Evolutionary conservation across 2,113 vertebrate species (phyloP).

Genomic region (Xenopus tropicalis): DNA sequence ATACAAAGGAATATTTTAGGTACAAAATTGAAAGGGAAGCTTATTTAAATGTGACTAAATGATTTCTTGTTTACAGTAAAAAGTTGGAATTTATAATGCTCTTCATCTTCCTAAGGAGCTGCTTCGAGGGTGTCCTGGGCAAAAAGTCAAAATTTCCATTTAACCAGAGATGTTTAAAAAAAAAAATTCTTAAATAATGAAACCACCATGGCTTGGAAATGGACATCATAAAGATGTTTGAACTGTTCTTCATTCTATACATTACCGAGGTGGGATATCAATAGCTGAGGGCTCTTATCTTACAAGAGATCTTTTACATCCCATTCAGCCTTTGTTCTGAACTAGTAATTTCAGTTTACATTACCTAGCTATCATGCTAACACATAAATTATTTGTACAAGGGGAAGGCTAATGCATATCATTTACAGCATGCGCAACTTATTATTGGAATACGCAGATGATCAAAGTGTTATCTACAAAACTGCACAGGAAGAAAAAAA

Average conservation of each 20-base stretch:
- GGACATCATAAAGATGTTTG: slow-evolving; percentile 30
- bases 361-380: slow-evolving; percentile 30
- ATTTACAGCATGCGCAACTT: slow-evolving; percentile 5
- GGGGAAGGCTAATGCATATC: slow-evolving; percentile 19
- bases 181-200: slow-evolving; percentile 17
- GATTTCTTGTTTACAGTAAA: slow-evolving; percentile 32
- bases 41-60: slow-evolving; percentile 27
- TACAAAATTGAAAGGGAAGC: slow-evolving; percentile 13
- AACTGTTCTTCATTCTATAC: slow-evolving; percentile 26
- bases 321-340: slow-evolving; percentile 30
- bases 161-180: slow-evolving; percentile 32
- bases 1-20: slow-evolving; percentile 6
- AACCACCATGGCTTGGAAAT: slow-evolving; percentile 12
- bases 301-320: slow-evolving; percentile 32
- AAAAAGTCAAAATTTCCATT: slow-evolving; percentile 42
- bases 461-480: slow-evolving; percentile 30
- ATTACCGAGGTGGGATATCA: slow-evolving; percentile 38
- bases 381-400: slow-evolving; percentile 23
- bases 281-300: slow-evolving; percentile 19
- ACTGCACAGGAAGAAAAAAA: not conserved
- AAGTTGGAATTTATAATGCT: slow-evolving; percentile 12
- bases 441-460: slow-evolving; percentile 7
- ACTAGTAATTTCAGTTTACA: slow-evolving; percentile 21
- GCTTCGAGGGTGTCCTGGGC: slow-evolving; percentile 43
- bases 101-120: slow-evolving; percentile 4